Conservation (phyloP, 1,140 invertebrate genomes). For the Chymomyza costata region DNA sequence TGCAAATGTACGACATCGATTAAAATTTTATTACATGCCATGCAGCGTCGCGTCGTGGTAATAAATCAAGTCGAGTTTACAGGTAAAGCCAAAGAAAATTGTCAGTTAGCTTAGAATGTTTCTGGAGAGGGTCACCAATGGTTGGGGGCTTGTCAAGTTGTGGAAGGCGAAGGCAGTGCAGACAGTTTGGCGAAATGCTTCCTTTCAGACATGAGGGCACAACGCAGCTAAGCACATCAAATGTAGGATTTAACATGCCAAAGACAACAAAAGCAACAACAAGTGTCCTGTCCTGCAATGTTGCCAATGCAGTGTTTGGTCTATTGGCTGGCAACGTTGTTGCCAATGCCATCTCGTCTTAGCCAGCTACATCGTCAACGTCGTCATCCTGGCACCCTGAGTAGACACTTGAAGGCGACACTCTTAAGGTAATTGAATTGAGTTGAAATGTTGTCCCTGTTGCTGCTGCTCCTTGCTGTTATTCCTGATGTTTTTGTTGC, state of each 20-base stretch:
- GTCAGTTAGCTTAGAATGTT: conserved; percentile 41
- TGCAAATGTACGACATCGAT: conserved; percentile 73
- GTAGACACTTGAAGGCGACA: conserved; percentile 68
- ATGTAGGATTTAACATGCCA: conserved; percentile 71
- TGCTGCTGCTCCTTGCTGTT: conserved; percentile 16
- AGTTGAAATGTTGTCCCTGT: conserved; percentile 67
- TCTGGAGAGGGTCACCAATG: conserved; percentile 33
- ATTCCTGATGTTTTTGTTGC: conserved; percentile 36
- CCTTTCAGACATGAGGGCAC: not conserved
- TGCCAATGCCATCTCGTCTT: conserved; percentile 13
- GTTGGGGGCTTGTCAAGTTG: not conserved
- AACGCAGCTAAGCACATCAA: conserved; percentile 58
- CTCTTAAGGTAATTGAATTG: conserved; percentile 73
- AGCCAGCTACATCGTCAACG: not conserved
- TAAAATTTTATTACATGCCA: conserved; percentile 73
- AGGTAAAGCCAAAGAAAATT: conserved; percentile 71
- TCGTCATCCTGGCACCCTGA: conserved; percentile 25
- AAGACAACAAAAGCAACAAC: conserved; percentile 24
- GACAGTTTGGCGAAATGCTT: not conserved
- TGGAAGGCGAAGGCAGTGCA: not conserved
- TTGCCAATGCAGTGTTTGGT: conserved; percentile 25
- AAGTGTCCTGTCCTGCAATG: conserved; percentile 17
- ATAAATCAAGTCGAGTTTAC: conserved; percentile 71
- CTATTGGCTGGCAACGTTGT: conserved; percentile 14
- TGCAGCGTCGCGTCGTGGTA: conserved; percentile 20